These are phyloP conservation scores for Lasaia peninsularis DNA, from an alignment of 1,140 invertebrate species.

Conservation along the genomic window DNA sequence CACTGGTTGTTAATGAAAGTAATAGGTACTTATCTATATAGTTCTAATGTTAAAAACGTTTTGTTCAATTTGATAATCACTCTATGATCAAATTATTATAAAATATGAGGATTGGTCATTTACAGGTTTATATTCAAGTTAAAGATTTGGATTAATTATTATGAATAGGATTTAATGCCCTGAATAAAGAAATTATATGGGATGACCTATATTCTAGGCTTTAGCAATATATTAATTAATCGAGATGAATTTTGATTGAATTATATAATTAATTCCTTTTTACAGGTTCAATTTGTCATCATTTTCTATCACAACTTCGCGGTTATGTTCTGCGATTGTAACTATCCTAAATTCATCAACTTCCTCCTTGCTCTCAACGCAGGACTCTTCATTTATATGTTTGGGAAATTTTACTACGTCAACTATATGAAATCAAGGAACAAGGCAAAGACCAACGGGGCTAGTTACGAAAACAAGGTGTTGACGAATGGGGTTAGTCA, in stretches of 20 bases:
- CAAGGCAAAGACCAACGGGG: background rate
- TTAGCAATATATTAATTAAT: too few relatives aligned
- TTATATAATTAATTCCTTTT: conserved; percentile 22
- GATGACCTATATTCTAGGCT: too few relatives aligned
- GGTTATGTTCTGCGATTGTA: conserved; percentile 81
- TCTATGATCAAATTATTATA: too few relatives aligned
- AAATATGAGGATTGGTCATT: too few relatives aligned
- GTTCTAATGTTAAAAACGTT: too few relatives aligned
- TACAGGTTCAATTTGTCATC: conserved; percentile 88
- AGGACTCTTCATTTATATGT: conserved; percentile 89
- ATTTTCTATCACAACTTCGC: conserved; percentile 84
- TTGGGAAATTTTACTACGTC: conserved; percentile 88
- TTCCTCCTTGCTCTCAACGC: conserved; percentile 86
- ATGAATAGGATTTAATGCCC: too few relatives aligned
- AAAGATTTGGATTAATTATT: too few relatives aligned
- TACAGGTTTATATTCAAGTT: too few relatives aligned
- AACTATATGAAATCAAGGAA: conserved; percentile 79
- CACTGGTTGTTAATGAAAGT: too few relatives aligned
- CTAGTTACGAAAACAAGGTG: background rate
- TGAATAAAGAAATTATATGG: too few relatives aligned
- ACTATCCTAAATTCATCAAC: conserved; percentile 82
- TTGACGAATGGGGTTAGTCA: background rate
- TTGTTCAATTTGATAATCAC: too few relatives aligned
- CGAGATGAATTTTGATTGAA: background rate
- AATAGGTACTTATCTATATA: too few relatives aligned